These are phyloP conservation scores for Pteropus rufus DNA, from an alignment of 2,797 vertebrate genomes.

Conservation along the genomic window DNA sequence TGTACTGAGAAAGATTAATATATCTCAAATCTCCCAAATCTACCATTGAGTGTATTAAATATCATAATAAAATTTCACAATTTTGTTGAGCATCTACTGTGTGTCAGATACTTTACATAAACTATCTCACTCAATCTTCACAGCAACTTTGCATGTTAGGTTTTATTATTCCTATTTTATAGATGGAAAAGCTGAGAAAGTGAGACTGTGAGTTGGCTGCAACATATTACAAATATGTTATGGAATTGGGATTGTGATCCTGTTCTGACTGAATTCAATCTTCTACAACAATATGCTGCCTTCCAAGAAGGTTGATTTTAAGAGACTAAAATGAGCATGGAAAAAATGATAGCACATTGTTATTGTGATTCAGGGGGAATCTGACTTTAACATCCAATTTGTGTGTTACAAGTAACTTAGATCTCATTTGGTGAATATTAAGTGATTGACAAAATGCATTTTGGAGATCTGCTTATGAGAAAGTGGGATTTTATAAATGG, in stretches of 20 bases:
- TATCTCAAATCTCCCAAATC: background rate
- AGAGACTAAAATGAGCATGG: background rate
- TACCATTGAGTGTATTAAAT: background rate
- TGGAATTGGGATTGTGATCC: background rate
- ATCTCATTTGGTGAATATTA: constrained; percentile 70
- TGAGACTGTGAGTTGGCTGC: background rate
- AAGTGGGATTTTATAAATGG: background rate
- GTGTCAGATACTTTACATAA: background rate
- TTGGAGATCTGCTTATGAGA: constrained; percentile 48
- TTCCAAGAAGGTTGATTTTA: constrained; percentile 17
- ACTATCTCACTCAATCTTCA: background rate
- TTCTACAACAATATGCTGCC: background rate
- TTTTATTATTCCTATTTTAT: background rate
- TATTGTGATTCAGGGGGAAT: constrained; percentile 38
- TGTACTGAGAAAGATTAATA: background rate
- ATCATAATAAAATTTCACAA: background rate
- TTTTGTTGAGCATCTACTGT: background rate
- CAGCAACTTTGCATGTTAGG: background rate
- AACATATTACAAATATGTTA: background rate
- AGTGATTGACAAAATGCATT: constrained; percentile 59
- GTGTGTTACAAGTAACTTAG: background rate
- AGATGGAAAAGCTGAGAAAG: background rate
- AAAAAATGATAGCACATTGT: constrained; percentile 33
- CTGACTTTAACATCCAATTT: constrained; percentile 32
- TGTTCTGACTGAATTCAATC: background rate